Percentiles rank a stretch among this genome's conserved stretches.
phyloP scores from a whole-genome alignment of 2,113 vertebrate genomes.

The Leptocoma aspasia region DNA sequence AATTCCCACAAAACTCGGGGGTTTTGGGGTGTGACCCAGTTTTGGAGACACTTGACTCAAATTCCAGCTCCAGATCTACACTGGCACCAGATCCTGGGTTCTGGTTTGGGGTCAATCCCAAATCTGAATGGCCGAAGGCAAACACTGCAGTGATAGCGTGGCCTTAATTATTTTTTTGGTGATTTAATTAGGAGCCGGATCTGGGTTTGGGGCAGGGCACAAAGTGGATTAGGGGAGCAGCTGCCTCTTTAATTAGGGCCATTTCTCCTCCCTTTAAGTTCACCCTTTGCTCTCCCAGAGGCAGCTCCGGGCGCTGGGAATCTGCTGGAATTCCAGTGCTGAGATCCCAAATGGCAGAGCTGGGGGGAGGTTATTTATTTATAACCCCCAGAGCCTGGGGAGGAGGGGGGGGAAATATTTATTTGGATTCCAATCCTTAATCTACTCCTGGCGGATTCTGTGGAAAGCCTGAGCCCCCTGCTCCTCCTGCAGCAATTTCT shows the following conservation, averaged over 20 bases:
- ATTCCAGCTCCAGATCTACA: not conserved
- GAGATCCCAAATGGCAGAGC: not conserved
- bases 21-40: not conserved
- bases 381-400: not conserved
- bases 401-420: not conserved
- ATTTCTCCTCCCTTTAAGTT: not conserved
- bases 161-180: not conserved
- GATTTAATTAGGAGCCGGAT: constrained; percentile 27
- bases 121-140: not conserved
- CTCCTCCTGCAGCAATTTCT: not conserved
- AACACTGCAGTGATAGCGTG: not conserved
- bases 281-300: not conserved
- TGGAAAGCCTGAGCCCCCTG: not conserved
- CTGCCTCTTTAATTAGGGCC: not conserved
- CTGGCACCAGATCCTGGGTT: not conserved
- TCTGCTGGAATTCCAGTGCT: not conserved
- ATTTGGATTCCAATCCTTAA: not conserved
- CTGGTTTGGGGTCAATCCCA: not conserved
- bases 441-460: not conserved
- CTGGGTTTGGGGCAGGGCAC: constrained; percentile 20
- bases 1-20: not conserved
- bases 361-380: not conserved
- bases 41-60: not conserved
- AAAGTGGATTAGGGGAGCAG: constrained; percentile 22
- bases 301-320: not conserved